These are phyloP conservation scores for Heliconius congener DNA, from an alignment of 1,140 invertebrate genomes.

Conservation along the genomic window DNA sequence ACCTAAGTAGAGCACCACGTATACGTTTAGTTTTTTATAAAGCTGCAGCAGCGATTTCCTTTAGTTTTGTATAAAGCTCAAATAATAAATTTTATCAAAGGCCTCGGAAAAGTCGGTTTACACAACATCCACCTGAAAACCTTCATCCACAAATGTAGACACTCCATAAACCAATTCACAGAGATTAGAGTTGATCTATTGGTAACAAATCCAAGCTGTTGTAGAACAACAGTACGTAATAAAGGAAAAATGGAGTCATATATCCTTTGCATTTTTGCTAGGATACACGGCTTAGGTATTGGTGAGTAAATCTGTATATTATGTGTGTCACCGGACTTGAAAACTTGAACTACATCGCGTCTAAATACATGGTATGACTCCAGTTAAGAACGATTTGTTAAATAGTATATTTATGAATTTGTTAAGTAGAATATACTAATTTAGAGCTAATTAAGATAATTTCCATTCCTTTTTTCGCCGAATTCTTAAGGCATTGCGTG, in stretches of 20 bases:
- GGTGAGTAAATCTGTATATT: too few species aligned
- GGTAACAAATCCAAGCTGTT: constrained; percentile 20
- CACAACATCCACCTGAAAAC: neutral
- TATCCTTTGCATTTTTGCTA: constrained; percentile 32
- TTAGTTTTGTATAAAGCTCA: constrained; percentile 17
- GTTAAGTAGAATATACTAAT: too few species aligned
- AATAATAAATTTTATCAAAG: constrained; percentile 18
- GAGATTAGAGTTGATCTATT: constrained; percentile 32
- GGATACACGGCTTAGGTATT: neutral
- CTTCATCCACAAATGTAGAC: neutral
- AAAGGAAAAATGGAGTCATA: constrained; percentile 24
- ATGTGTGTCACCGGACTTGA: too few species aligned
- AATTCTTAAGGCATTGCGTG: too few species aligned
- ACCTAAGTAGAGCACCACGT: neutral
- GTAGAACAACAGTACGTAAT: neutral
- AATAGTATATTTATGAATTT: too few species aligned
- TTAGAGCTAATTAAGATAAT: too few species aligned
- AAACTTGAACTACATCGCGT: too few species aligned
- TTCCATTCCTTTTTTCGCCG: too few species aligned
- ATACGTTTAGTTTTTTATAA: neutral
- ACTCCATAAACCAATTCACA: constrained; percentile 12
- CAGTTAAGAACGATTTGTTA: too few species aligned
- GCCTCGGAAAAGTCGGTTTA: neutral
- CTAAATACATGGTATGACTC: too few species aligned
- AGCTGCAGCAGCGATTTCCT: neutral